Evolutionary conservation across 2,797 vertebrate species (phyloP).

Genomic region (Crocodylus rhombifer): DNA sequence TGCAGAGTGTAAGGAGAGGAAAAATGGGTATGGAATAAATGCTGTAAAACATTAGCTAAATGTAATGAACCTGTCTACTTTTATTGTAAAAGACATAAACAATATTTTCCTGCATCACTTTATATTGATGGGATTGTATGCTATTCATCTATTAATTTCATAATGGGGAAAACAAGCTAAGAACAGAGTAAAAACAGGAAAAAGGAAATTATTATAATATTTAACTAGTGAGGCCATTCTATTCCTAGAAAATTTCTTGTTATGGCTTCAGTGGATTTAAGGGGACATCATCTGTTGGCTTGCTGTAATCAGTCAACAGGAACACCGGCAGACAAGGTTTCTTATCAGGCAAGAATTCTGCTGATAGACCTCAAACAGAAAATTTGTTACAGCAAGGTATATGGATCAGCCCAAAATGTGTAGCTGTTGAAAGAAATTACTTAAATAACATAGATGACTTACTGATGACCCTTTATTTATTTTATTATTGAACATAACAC

Average conservation of each 20-base stretch:
- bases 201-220: neutral
- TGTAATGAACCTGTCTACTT: neutral
- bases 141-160: neutral
- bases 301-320: neutral
- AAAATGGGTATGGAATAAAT: neutral
- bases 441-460: slow-evolving; percentile 37
- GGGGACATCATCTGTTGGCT: neutral
- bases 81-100: neutral
- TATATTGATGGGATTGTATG: rapidly evolving
- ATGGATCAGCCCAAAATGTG: neutral
- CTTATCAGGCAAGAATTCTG: neutral
- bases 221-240: neutral
- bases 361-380: neutral
- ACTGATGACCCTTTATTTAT: neutral
- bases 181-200: neutral
- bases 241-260: neutral
- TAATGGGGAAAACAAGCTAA: neutral
- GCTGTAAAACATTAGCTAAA: neutral
- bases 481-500: slow-evolving; percentile 18
- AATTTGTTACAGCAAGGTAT: neutral
- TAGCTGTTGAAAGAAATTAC: slow-evolving; percentile 9
- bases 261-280: neutral
- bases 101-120: rapidly evolving
- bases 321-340: neutral
- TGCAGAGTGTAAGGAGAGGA: neutral